A percentile compares a stretch with the other conserved stretches of the same genome.
These are phyloP conservation scores for Dermochelys coriacea DNA, from an alignment of 2,797 vertebrate species.

Conservation along the genomic window DNA sequence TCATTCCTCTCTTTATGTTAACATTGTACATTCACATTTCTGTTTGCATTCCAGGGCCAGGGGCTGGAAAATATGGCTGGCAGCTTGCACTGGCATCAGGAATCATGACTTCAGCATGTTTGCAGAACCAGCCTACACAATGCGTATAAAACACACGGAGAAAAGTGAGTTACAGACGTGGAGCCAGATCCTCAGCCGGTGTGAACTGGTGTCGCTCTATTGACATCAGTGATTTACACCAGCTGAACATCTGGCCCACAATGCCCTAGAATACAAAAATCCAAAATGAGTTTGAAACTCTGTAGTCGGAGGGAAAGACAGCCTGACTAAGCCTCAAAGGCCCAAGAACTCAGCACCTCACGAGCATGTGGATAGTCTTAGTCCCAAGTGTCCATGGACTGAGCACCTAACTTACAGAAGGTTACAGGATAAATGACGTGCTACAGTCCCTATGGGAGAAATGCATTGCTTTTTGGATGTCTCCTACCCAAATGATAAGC, in stretches of 20 bases:
- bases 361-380: too few species aligned
- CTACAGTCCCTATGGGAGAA: too few species aligned
- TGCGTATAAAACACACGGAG: not conserved
- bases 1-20: not conserved
- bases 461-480: not conserved
- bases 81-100: not conserved
- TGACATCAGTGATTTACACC: not conserved
- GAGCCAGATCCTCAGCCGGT: not conserved
- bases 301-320: not conserved
- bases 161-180: not conserved
- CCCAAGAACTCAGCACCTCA: not conserved
- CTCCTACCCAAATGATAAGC: not conserved
- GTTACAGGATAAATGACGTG: not conserved
- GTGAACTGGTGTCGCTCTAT: not conserved
- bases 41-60: conserved; percentile 7
- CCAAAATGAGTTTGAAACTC: not conserved
- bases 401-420: not conserved
- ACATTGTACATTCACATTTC: not conserved
- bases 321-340: not conserved
- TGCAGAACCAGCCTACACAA: conserved; percentile 15
- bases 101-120: conserved; percentile 17
- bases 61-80: conserved; percentile 4
- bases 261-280: not conserved
- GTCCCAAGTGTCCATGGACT: not conserved
- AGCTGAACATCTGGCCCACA: not conserved